Evolutionary conservation across 35 echinoderm and acorn worm genomes (phyloP).

Genomic region (Chiridota heheva): DNA sequence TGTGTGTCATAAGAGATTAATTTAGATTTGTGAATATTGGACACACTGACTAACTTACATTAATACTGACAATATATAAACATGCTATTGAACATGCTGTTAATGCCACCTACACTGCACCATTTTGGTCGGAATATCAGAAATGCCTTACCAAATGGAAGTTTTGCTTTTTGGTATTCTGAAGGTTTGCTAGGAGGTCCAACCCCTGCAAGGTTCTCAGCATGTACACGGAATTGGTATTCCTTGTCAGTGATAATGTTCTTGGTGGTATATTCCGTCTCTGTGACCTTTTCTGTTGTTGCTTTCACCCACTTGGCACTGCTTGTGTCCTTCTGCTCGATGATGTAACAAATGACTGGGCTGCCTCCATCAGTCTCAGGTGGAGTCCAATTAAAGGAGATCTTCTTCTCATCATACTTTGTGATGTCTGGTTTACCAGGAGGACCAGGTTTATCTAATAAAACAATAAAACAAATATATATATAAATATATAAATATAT

Average conservation of each 20-base stretch:
- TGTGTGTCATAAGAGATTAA: too few relatives aligned
- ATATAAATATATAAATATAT: background rate
- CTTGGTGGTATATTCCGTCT: constrained; percentile 76
- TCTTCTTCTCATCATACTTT: constrained; percentile 44
- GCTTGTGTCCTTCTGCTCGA: constrained; percentile 36
- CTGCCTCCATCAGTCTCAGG: constrained; percentile 59
- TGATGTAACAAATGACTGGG: constrained; percentile 48
- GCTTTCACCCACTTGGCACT: constrained; percentile 38
- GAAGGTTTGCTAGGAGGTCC: constrained; percentile 70
- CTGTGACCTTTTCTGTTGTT: constrained; percentile 24
- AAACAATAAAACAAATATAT: background rate
- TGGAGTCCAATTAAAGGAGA: constrained; percentile 46
- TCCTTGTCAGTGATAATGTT: constrained; percentile 39
- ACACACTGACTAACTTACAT: background rate
- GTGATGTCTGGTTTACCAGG: constrained; percentile 67
- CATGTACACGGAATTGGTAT: constrained; percentile 74
- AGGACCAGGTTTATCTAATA: constrained; percentile 46
- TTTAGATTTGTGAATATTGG: too few relatives aligned
- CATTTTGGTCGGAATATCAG: background rate
- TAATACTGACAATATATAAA: background rate
- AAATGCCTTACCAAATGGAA: constrained; percentile 73
- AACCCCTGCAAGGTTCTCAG: constrained; percentile 65
- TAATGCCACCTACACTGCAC: background rate
- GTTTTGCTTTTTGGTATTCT: constrained; percentile 52
- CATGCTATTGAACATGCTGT: background rate